phyloP scores from a whole-genome alignment of 1,140 invertebrate genomes.

The Drosophila persimilis region DNA sequence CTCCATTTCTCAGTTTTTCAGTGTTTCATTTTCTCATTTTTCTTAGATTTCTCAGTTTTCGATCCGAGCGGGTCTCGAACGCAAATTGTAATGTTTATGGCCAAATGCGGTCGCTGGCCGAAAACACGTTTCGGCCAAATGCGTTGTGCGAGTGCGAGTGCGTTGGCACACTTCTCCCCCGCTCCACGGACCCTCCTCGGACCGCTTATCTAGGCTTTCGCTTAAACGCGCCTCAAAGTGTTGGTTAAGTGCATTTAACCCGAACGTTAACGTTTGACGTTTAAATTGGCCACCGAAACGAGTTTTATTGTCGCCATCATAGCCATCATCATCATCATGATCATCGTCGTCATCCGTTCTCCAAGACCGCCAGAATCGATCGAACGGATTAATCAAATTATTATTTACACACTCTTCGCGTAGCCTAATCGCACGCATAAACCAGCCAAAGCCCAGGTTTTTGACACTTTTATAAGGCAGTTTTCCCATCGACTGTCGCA shows the following conservation, averaged over 20 bases:
- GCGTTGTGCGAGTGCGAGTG: slow-evolving; percentile 21
- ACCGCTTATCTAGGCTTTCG: slow-evolving; percentile 69
- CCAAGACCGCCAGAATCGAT: slow-evolving; percentile 7
- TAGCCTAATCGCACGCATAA: slow-evolving; percentile 63
- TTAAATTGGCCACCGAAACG: slow-evolving; percentile 71
- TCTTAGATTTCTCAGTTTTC: slow-evolving; percentile 6
- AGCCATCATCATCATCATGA: slow-evolving; percentile 45
- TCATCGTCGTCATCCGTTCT: slow-evolving; percentile 36
- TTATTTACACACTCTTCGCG: slow-evolving; percentile 68
- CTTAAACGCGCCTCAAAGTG: slow-evolving; percentile 77
- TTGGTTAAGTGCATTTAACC: slow-evolving; percentile 80
- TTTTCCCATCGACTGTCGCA: slow-evolving; percentile 70
- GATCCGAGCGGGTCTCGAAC: slow-evolving; percentile 17
- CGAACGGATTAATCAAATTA: slow-evolving; percentile 49
- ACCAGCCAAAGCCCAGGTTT: slow-evolving; percentile 61
- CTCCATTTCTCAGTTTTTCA: slow-evolving; percentile 27
- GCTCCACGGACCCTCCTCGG: background rate
- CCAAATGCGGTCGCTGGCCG: slow-evolving; percentile 60
- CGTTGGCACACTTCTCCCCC: slow-evolving; percentile 54
- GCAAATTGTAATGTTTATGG: slow-evolving; percentile 80
- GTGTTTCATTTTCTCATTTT: background rate
- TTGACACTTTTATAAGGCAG: slow-evolving; percentile 81
- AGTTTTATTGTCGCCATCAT: slow-evolving; percentile 51
- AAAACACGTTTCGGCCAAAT: slow-evolving; percentile 58
- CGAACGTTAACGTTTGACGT: slow-evolving; percentile 76